These are phyloP conservation scores for Ptiloglossa arizonensis DNA, from an alignment of 1,140 invertebrate genomes.

Conservation along the genomic window DNA sequence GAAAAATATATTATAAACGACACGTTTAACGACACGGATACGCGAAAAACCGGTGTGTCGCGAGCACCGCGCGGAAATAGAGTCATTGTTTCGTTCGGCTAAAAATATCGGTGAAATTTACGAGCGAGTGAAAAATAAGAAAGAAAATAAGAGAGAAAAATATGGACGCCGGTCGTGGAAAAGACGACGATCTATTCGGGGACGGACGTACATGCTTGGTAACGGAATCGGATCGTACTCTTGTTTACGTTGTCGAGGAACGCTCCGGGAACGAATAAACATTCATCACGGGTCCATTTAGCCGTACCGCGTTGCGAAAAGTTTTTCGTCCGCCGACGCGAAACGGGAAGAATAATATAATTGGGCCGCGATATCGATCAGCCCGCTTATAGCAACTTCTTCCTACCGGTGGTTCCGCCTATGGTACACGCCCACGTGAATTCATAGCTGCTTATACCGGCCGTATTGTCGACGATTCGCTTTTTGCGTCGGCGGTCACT, in stretches of 20 bases:
- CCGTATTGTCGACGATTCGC: slow-evolving; percentile 38
- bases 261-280: background rate
- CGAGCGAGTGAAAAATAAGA: background rate
- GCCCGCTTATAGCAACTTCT: background rate
- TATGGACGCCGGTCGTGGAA: background rate
- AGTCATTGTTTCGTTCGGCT: slow-evolving; percentile 26
- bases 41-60: slow-evolving; percentile 16
- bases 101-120: slow-evolving; percentile 40
- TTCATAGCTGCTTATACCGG: slow-evolving; percentile 20
- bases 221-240: background rate
- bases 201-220: background rate
- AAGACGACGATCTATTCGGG: background rate
- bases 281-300: background rate
- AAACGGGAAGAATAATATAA: background rate
- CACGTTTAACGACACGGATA: slow-evolving; percentile 34
- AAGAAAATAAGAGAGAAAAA: no score
- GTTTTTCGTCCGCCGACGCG: background rate
- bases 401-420: background rate
- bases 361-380: background rate
- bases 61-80: slow-evolving; percentile 28
- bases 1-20: no score
- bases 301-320: background rate
- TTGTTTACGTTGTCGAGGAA: background rate
- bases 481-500: slow-evolving; percentile 41
- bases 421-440: slow-evolving; percentile 32